Evolutionary conservation across 2,797 vertebrate genomes (phyloP), one percentile per base, ranked within the genome.

Genomic region (Lepus townsendii): DNA sequence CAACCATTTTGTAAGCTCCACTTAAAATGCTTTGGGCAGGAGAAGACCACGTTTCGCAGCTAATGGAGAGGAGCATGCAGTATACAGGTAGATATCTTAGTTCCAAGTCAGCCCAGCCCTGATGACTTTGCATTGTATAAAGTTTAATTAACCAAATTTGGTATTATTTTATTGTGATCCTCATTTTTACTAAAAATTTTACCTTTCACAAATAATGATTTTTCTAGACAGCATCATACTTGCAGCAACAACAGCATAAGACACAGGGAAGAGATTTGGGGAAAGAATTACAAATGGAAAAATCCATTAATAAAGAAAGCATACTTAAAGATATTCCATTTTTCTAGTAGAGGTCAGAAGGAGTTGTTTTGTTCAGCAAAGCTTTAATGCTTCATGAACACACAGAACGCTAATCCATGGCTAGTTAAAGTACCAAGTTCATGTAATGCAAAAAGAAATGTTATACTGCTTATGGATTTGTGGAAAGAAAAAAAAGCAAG

Each of bases 351-450:
- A 96, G 93, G 97, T 98, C 98, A 95, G 90, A 94, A 90, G 93
- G 72, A 97, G 77, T 85, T 96, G 87, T 94, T 97, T 97, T 97
- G 94, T 96, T 97, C 96, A 95, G 94, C 92, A 96, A 97, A 98
- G 93, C 94, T 97, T 97, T 98, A 97, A 97, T 97, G 96, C 95
- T 96, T 97, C 72, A 76, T 97, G 97, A 98, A 97, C 97, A 98
- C 94, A 98, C 72, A 94, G 96, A 98, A 98, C 97, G 94, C 96
- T 98, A 98, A 98, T 98, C 97, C 95, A 54, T 35, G 75, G 94
- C 95, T 97, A 96, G 96, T 98, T 98, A 98, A 98, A 98, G 98
- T 97, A 91, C 95, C 91, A 95, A 83, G 94, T 97, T 98, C 86
- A 87, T 95, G 88, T 79, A 52, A 88, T 79, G 93, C 93, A 96